Evolutionary conservation across 2,113 vertebrate genomes (phyloP).

Genomic region (Hiodon tergisus): DNA sequence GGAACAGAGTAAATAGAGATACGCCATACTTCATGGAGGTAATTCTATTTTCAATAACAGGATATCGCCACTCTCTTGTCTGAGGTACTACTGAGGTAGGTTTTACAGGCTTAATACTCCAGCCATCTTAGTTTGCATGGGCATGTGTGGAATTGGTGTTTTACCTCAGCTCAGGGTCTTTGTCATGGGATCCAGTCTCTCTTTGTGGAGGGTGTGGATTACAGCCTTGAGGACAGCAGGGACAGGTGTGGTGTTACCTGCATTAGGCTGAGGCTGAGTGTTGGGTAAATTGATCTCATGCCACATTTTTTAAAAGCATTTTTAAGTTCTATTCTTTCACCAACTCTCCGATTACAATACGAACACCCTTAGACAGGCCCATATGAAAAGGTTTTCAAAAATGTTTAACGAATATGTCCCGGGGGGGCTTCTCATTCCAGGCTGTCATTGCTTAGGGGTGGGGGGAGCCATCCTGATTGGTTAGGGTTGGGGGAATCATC

Average conservation of each 20-base stretch:
- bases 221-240: background rate
- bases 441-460: background rate
- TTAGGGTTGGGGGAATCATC: background rate
- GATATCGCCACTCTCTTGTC: too few relatives aligned
- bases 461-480: too few relatives aligned
- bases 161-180: background rate
- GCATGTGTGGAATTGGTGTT: conserved; percentile 2
- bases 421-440: background rate
- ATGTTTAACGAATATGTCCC: background rate
- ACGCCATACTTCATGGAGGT: too few relatives aligned
- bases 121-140: background rate
- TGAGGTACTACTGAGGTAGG: too few relatives aligned
- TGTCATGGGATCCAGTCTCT: background rate
- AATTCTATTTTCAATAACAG: too few relatives aligned
- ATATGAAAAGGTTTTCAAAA: background rate
- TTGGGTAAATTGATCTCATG: too few relatives aligned
- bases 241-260: background rate
- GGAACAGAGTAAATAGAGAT: too few relatives aligned
- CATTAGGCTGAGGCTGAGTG: background rate
- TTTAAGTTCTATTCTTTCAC: too few relatives aligned
- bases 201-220: background rate
- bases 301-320: too few relatives aligned
- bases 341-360: too few relatives aligned
- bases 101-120: too few relatives aligned
- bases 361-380: background rate